Conservation (phyloP, 2,113 vertebrate species). For the Artemisiospiza belli region DNA sequence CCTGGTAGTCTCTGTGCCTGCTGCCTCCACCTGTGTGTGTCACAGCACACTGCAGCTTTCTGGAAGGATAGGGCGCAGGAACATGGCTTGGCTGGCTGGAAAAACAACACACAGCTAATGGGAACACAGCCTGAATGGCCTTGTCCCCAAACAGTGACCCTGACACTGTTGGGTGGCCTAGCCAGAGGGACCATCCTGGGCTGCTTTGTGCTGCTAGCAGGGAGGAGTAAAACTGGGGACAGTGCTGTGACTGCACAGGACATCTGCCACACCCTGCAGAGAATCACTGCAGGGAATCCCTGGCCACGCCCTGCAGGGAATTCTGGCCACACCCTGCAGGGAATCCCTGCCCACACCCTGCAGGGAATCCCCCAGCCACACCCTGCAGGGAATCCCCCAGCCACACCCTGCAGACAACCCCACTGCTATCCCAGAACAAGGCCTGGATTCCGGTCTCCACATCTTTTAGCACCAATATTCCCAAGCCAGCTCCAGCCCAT, state of each 20-base stretch:
- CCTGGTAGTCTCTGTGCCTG: background rate
- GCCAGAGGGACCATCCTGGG: background rate
- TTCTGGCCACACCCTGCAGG: background rate
- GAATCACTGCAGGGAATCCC: too few relatives aligned
- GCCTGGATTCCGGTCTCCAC: background rate
- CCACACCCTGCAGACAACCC: fast-evolving
- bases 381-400: fast-evolving
- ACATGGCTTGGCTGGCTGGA: background rate
- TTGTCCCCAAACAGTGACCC: background rate
- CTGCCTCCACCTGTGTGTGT: background rate
- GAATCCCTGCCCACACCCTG: background rate
- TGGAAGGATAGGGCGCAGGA: background rate
- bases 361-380: too few relatives aligned
- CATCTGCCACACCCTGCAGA: background rate
- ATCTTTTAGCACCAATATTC: background rate
- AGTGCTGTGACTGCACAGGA: background rate
- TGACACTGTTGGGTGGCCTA: background rate
- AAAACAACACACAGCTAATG: fast-evolving
- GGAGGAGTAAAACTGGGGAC: background rate
- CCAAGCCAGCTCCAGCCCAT: background rate
- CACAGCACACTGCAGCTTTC: background rate
- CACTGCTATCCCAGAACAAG: background rate
- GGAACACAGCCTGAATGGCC: background rate
- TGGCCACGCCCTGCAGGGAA: background rate
- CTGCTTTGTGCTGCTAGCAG: background rate